Evolutionary conservation across 1,140 invertebrate species (phyloP).

Genomic region (Sycophila sp.): DNA sequence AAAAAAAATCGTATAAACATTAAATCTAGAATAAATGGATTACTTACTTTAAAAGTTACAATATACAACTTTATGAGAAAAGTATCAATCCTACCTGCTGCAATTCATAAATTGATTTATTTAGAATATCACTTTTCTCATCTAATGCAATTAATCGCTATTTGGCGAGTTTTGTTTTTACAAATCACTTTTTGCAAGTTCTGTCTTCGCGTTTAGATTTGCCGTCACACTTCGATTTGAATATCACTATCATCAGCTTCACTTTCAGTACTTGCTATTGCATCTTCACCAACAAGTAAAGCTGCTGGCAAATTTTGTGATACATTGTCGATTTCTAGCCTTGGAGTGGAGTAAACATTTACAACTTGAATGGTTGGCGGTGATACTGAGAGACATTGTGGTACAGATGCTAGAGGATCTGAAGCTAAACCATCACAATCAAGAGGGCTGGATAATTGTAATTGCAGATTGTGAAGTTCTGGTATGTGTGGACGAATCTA

Average conservation of each 20-base stretch:
- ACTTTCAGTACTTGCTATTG: constrained; percentile 63
- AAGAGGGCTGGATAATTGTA: constrained; percentile 59
- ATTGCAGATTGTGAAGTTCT: constrained; percentile 67
- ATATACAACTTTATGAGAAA: not conserved
- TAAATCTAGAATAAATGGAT: constrained; percentile 10
- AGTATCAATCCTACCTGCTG: not conserved
- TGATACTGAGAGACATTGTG: constrained; percentile 61
- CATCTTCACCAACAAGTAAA: constrained; percentile 64
- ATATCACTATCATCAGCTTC: constrained; percentile 66
- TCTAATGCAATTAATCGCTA: not conserved
- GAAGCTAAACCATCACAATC: constrained; percentile 56
- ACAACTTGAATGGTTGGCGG: constrained; percentile 65
- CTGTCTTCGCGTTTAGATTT: constrained; percentile 20
- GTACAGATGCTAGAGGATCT: constrained; percentile 58
- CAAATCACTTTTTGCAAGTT: constrained; percentile 25
- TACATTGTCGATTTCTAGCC: constrained; percentile 63
- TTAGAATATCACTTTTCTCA: not conserved
- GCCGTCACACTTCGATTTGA: constrained; percentile 65
- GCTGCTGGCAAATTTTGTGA: constrained; percentile 64
- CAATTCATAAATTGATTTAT: not conserved
- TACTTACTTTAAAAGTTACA: too few relatives aligned
- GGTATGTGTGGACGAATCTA: constrained; percentile 74
- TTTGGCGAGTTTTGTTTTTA: constrained; percentile 18
- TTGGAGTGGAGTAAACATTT: constrained; percentile 63
- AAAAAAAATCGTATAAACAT: constrained; percentile 12